A percentile compares a stretch with the other conserved stretches of the same genome.
phyloP scores from a whole-genome alignment of 2,113 vertebrate genomes.

The Cacatua alba region DNA sequence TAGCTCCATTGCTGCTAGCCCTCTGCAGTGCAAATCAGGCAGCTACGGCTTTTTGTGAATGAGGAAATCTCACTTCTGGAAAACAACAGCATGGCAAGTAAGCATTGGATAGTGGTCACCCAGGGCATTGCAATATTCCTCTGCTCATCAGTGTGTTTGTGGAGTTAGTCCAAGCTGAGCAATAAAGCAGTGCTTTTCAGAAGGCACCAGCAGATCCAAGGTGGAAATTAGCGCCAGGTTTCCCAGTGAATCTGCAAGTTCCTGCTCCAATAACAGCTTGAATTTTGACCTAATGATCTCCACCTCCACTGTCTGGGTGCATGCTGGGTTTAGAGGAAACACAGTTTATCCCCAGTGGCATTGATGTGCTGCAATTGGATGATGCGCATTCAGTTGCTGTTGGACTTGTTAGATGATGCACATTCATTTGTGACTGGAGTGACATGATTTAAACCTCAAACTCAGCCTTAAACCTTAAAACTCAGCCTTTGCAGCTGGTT shows the following conservation, averaged over 20 bases:
- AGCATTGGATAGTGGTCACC: accelerated
- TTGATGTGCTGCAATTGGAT: accelerated
- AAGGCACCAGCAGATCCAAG: not conserved
- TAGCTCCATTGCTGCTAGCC: not conserved
- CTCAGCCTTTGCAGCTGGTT: not conserved
- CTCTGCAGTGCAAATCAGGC: not conserved
- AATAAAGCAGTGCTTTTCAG: not conserved
- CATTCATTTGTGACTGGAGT: not conserved
- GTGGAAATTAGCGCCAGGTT: not conserved
- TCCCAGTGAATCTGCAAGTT: not conserved
- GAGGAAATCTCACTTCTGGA: not conserved
- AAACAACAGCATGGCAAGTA: not conserved
- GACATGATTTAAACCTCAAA: accelerated
- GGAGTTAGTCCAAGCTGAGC: not conserved
- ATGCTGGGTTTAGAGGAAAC: accelerated
- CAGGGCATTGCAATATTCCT: not conserved
- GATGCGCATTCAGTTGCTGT: not conserved
- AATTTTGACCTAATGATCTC: not conserved
- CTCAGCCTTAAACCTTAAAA: not conserved
- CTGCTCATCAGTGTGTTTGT: not conserved
- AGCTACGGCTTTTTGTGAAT: not conserved
- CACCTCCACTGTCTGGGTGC: not conserved
- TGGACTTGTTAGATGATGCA: not conserved
- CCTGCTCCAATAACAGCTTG: not conserved
- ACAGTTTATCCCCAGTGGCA: not conserved